Evolutionary conservation across 2,797 vertebrate genomes (phyloP), one percentile per base, ranked within the genome.

Genomic region (Bradypodion pumilum): DNA sequence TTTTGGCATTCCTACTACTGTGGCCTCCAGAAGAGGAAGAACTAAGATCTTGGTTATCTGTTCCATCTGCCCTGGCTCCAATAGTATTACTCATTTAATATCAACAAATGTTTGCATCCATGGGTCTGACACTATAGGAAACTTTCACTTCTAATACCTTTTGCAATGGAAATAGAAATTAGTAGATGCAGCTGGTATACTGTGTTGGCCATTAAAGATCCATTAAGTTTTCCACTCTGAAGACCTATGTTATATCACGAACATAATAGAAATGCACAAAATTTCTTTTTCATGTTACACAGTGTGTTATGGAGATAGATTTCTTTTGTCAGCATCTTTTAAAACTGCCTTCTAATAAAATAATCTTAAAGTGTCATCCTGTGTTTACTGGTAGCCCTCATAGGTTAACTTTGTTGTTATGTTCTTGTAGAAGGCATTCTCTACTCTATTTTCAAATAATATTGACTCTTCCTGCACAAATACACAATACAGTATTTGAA

Each of bases 371-470:
- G 60, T n/a, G 1, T n/a, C 32, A 81, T 76, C 63, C 1, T 69
- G 23, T 44, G 2, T 62, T 42, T 83, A 79, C 78, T 85, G 44
- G 42, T 46, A 72, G 77, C 81, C 40, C 40, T 1, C 0, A 15
- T 59, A 85, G 6, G 40, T 23, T 62, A 40, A 52, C 75, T 86
- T 82, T 15, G 92, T 65, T 62, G 40, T 65, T 40, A 56, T 69
- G n/a, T 35, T 49, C 56, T 62, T 75, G 65, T 8, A 74, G 49
- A 3, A n/a, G 16, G 35, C n/a, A 74, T 75, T 70, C 29, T 44
- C n/a, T 44, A n/a, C 3, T 59, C 74, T 23, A 74, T 52, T 42
- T 88, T 78, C 86, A 66, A 62, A 78, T 68, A 52, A 35, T 35
- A 59, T 74, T 75, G 40, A 27, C 2, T 89, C 83, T 49, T 49